Conservation (phyloP, 2,797 vertebrate genomes). For the Enteromius trimaculatus region DNA sequence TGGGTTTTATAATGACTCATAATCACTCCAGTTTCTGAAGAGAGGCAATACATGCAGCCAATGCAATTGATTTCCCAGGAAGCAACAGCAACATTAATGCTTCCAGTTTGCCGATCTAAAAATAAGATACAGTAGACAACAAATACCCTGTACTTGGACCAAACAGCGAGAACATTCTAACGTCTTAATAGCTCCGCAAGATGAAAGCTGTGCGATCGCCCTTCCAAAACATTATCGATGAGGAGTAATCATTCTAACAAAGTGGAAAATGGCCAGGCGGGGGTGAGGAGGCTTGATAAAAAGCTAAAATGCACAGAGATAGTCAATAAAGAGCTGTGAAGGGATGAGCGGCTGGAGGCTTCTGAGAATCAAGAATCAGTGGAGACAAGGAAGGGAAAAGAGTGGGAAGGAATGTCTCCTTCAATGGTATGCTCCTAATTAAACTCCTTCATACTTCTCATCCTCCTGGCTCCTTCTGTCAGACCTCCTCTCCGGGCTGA, state of each 20-base stretch:
- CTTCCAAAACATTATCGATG: conserved; percentile 62
- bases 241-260: conserved; percentile 61
- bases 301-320: conserved; percentile 11
- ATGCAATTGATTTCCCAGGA: conserved; percentile 63
- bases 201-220: conserved; percentile 58
- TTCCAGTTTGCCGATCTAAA: conserved; percentile 59
- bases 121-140: conserved; percentile 57
- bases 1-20: conserved; percentile 16
- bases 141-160: conserved; percentile 53
- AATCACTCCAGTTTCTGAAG: conserved; percentile 28
- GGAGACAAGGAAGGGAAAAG: conserved; percentile 21
- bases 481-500: conserved; percentile 53
- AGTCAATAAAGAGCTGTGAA: background rate
- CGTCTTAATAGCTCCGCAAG: conserved; percentile 59
- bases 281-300: conserved; percentile 9
- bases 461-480: conserved; percentile 80
- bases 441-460: conserved; percentile 80
- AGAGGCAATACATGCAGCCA: conserved; percentile 46
- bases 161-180: conserved; percentile 55
- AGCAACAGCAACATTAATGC: conserved; percentile 58
- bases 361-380: conserved; percentile 25
- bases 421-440: conserved; percentile 83
- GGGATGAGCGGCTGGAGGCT: conserved; percentile 13
- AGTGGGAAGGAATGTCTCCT: conserved; percentile 66
- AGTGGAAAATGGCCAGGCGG: conserved; percentile 50